A percentile compares a stretch with the other conserved stretches of the same genome.
Conservation (phyloP, 2,888 invertebrate species). For the Elegia similella region DNA sequence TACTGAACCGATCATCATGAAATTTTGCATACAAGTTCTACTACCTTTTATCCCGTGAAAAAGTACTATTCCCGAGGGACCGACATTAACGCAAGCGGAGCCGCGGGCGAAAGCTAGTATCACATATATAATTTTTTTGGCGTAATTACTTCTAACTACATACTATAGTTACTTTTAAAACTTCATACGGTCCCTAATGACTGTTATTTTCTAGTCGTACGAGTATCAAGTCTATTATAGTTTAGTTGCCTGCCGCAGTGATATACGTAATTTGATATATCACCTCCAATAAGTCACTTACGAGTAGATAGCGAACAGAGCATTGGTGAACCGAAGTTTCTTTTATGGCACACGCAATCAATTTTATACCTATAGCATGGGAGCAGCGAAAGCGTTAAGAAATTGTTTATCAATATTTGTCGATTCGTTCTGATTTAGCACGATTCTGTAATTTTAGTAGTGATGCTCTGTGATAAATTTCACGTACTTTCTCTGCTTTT, state of each 20-base stretch:
- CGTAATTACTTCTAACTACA: no score
- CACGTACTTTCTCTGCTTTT: conserved; percentile 7
- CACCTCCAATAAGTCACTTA: conserved; percentile 44
- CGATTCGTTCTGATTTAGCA: conserved; percentile 24
- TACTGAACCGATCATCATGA: no score
- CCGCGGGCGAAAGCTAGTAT: no score
- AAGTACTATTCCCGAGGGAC: no score
- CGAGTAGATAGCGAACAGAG: conserved; percentile 32
- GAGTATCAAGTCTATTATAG: background rate
- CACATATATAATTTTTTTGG: no score
- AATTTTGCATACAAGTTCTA: no score
- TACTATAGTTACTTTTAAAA: no score
- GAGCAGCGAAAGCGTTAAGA: conserved; percentile 53
- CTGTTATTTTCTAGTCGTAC: background rate
- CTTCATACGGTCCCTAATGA: no score
- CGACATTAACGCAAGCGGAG: no score
- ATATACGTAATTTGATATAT: conserved; percentile 49
- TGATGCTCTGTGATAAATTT: conserved; percentile 13
- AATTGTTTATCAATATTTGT: conserved; percentile 24
- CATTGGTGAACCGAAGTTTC: conserved; percentile 44
- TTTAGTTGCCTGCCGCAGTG: conserved; percentile 34
- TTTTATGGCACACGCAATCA: conserved; percentile 51
- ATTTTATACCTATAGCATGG: conserved; percentile 48
- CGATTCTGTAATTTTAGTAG: conserved; percentile 16
- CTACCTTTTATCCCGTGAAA: no score